Conservation (phyloP, 1,140 invertebrate genomes). For the Stegodyphus dumicola region DNA sequence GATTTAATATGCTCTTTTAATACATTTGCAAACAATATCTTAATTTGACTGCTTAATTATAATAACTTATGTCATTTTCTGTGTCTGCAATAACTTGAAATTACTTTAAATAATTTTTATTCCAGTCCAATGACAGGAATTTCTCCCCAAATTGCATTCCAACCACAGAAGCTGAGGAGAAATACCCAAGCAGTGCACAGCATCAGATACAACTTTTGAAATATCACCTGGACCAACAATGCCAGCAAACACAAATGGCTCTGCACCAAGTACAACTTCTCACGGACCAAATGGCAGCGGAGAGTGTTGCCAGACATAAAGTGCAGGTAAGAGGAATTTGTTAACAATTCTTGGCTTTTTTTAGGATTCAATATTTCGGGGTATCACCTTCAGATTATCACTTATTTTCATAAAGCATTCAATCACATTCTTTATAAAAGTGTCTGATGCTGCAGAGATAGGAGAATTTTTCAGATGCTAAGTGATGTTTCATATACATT, state of each 20-base stretch:
- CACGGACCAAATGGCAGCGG: constrained; percentile 46
- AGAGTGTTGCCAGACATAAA: constrained; percentile 36
- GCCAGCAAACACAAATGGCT: constrained; percentile 49
- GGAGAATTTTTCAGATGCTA: too few species aligned
- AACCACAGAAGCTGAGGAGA: neutral
- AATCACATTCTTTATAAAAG: too few species aligned
- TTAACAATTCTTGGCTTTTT: neutral
- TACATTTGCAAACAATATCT: too few species aligned
- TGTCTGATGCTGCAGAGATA: too few species aligned
- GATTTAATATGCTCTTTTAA: too few species aligned
- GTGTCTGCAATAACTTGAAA: too few species aligned
- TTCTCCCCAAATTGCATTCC: constrained; percentile 34
- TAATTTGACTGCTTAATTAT: too few species aligned
- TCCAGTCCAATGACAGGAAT: neutral
- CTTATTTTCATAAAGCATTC: too few species aligned
- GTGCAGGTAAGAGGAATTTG: constrained; percentile 24
- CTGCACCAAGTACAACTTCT: constrained; percentile 42
- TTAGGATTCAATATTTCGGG: too few species aligned
- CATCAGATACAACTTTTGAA: constrained; percentile 53
- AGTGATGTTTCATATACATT: too few species aligned
- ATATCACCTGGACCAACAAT: constrained; percentile 54
- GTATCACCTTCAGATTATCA: too few species aligned
- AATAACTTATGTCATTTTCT: too few species aligned
- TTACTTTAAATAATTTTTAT: neutral
- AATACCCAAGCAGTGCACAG: constrained; percentile 28